Evolutionary conservation across 2,888 invertebrate genomes (phyloP).

Genomic region (Noctua comes): DNA sequence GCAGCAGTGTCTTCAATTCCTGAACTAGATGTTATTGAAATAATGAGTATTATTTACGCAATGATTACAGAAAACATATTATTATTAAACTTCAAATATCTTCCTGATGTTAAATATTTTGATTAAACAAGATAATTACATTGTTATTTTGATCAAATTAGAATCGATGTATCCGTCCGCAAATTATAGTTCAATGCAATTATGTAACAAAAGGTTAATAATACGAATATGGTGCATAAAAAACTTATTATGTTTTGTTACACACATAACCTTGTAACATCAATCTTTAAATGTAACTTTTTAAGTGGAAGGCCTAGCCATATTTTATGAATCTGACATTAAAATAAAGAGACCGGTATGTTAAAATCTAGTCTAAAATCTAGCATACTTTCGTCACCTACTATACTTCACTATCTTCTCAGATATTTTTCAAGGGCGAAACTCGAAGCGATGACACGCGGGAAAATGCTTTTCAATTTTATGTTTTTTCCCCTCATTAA

Average conservation of each 20-base stretch:
- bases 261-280: conserved; percentile 43
- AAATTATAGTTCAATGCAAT: conserved; percentile 47
- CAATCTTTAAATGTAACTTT: conserved; percentile 30
- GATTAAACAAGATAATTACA: conserved; percentile 10
- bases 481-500: background rate
- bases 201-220: conserved; percentile 52
- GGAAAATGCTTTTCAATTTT: background rate
- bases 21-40: background rate
- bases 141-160: conserved; percentile 31
- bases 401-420: background rate
- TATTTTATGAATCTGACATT: conserved; percentile 19
- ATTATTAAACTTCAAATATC: background rate
- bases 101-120: background rate
- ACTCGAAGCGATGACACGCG: background rate
- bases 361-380: conserved; percentile 4
- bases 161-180: conserved; percentile 23
- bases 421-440: background rate
- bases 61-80: background rate
- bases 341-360: conserved; percentile 13
- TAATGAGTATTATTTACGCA: background rate
- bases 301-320: conserved; percentile 15
- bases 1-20: background rate
- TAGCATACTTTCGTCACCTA: conserved; percentile 3
- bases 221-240: conserved; percentile 32
- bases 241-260: conserved; percentile 39